A percentile compares a stretch with the other conserved stretches of the same genome.
These are phyloP conservation scores for Poecilia gillii DNA, from an alignment of 2,797 vertebrate species.

Conservation along the genomic window DNA sequence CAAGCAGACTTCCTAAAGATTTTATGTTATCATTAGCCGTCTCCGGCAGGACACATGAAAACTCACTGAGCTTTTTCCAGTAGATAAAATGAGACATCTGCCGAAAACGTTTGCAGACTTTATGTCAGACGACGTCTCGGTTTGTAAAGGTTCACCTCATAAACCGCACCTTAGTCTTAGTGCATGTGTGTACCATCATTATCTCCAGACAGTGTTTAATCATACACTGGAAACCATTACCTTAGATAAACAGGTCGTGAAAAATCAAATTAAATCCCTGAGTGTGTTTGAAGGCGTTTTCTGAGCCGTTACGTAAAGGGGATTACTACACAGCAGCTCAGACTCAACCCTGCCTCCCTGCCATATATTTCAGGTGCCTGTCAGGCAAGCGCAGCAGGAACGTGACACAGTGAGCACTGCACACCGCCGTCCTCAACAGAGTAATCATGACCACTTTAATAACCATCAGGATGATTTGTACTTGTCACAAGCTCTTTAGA, in stretches of 20 bases:
- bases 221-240: constrained; percentile 9
- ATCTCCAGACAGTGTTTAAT: constrained; percentile 25
- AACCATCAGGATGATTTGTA: constrained; percentile 80
- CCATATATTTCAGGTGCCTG: constrained; percentile 65
- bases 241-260: constrained; percentile 43
- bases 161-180: constrained; percentile 5
- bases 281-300: constrained; percentile 46
- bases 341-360: constrained; percentile 25
- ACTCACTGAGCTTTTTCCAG: neutral
- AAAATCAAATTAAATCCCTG: constrained; percentile 46
- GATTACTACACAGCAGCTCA: constrained; percentile 56
- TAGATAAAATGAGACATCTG: constrained; percentile 1
- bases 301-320: constrained; percentile 49
- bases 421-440: constrained; percentile 32
- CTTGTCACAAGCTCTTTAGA: constrained; percentile 72
- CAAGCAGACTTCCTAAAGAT: constrained; percentile 8
- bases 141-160: constrained; percentile 13
- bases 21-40: constrained; percentile 13
- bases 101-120: neutral
- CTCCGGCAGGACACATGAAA: neutral
- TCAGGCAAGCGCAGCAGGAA: constrained; percentile 54
- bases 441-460: constrained; percentile 75
- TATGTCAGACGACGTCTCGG: neutral
- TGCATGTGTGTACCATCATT: neutral
- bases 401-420: constrained; percentile 52